phyloP scores from a whole-genome alignment of 2,888 invertebrate species.

The Orthosia gracilis region DNA sequence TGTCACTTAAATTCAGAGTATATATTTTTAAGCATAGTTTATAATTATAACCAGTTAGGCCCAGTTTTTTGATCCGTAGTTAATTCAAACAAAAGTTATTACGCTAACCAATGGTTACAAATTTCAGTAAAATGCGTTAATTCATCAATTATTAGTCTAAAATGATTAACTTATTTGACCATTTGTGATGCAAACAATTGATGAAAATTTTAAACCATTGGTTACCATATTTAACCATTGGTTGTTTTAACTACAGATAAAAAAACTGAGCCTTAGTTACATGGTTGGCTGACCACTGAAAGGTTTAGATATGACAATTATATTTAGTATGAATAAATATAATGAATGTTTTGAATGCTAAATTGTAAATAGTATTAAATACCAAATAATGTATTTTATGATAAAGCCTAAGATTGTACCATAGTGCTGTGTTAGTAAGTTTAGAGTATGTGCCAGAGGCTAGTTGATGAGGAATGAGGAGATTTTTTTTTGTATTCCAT shows the following conservation, averaged over 20 bases:
- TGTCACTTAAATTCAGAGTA: conserved; percentile 32
- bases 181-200: too few relatives aligned
- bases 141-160: too few relatives aligned
- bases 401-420: conserved; percentile 66
- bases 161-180: too few relatives aligned
- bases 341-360: conserved; percentile 46
- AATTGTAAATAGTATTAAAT: conserved; percentile 61
- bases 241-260: too few relatives aligned
- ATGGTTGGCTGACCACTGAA: conserved; percentile 31
- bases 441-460: conserved; percentile 65
- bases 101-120: too few relatives aligned
- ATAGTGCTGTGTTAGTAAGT: conserved; percentile 67
- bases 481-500: conserved; percentile 59
- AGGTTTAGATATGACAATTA: conserved; percentile 42
- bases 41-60: not conserved
- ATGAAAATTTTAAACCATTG: too few relatives aligned
- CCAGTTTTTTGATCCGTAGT: too few relatives aligned
- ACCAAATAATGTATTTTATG: conserved; percentile 61
- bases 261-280: not conserved
- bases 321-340: conserved; percentile 36
- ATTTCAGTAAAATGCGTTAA: too few relatives aligned
- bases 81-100: too few relatives aligned
- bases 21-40: conserved; percentile 39
- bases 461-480: conserved; percentile 53
- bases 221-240: too few relatives aligned